These are phyloP conservation scores for Adelphocoris suturalis DNA, from an alignment of 2,888 invertebrate genomes.

Conservation along the genomic window DNA sequence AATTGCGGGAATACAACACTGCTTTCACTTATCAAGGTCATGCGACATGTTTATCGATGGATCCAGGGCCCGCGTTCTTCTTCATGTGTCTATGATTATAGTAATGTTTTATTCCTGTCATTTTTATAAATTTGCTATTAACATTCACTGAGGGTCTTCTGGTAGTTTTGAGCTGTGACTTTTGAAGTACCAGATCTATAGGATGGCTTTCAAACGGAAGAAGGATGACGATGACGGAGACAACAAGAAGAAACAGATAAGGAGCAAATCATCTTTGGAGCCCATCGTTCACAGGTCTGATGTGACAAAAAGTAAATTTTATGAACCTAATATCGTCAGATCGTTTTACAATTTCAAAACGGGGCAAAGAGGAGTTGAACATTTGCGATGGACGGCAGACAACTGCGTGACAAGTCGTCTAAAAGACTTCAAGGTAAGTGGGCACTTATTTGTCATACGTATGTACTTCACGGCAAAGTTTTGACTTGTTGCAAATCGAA, in stretches of 20 bases:
- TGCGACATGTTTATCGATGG: no score
- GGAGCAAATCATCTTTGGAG: constrained; percentile 24
- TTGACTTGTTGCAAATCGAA: no score
- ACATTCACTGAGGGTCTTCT: no score
- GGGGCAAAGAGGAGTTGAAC: constrained; percentile 45
- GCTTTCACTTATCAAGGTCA: no score
- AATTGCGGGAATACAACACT: no score
- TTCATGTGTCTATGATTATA: no score
- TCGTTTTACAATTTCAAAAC: constrained; percentile 66
- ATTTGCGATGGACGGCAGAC: constrained; percentile 65
- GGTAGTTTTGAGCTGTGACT: background rate
- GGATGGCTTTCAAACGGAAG: constrained; percentile 32
- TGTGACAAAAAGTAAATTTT: constrained; percentile 53
- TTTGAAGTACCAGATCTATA: background rate
- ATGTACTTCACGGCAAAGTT: no score
- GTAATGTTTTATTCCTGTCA: no score
- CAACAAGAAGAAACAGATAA: constrained; percentile 7
- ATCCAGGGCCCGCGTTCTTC: no score
- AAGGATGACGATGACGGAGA: constrained; percentile 5
- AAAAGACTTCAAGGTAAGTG: constrained; percentile 60
- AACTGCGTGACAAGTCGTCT: constrained; percentile 66
- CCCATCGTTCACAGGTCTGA: constrained; percentile 46
- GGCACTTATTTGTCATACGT: no score
- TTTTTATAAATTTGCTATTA: no score
- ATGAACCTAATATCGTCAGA: constrained; percentile 69